A percentile compares a stretch with the other conserved stretches of the same genome.
Evolutionary conservation across 2,888 invertebrate species (phyloP).

Genomic region (Acrocyrtus sp.): DNA sequence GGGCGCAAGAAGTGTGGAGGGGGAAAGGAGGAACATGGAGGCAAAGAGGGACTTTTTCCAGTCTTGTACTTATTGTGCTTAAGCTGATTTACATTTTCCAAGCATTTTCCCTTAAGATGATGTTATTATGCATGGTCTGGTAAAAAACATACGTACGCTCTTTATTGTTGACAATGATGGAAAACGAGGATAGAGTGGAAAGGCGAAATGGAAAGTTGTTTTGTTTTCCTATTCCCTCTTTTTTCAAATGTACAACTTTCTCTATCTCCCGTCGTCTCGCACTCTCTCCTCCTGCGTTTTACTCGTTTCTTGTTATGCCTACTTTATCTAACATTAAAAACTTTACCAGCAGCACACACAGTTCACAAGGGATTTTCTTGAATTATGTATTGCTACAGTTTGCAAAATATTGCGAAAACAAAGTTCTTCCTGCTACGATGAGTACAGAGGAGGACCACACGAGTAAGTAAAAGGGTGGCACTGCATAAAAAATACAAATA

Average conservation of each 20-base stretch:
- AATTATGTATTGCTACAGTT: conserved; percentile 26
- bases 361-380: conserved; percentile 27
- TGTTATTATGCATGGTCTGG: too few species aligned
- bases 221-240: neutral
- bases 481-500: neutral
- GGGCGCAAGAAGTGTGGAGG: neutral
- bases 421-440: conserved; percentile 6
- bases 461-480: neutral
- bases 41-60: neutral
- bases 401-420: conserved; percentile 25
- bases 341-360: too few species aligned
- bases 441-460: neutral
- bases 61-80: too few species aligned
- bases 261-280: neutral
- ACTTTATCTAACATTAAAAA: too few species aligned
- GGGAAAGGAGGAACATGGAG: neutral
- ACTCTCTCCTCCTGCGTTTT: neutral
- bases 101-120: conserved; percentile 25
- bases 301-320: too few species aligned
- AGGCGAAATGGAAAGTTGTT: conserved; percentile 7
- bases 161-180: conserved; percentile 36
- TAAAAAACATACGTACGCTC: too few species aligned
- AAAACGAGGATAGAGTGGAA: conserved; percentile 11
- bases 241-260: neutral
- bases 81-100: conserved; percentile 41